Percentiles rank a stretch among this genome's conserved stretches.
Conservation (phyloP, 1,140 invertebrate species). For the Brachionus paranguensis region DNA sequence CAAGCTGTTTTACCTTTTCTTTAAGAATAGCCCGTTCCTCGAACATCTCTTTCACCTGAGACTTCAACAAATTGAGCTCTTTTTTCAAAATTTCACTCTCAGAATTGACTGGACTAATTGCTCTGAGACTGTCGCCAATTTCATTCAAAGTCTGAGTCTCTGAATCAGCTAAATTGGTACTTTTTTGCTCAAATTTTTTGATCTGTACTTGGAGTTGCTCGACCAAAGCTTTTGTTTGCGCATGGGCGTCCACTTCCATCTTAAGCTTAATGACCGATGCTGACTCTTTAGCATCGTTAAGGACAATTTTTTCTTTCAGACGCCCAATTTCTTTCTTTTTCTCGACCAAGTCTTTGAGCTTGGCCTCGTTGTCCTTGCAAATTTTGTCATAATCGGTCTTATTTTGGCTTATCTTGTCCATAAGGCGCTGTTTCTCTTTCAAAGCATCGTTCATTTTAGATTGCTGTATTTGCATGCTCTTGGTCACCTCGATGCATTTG, state of each 20-base stretch:
- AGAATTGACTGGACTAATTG: background rate
- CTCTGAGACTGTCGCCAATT: background rate
- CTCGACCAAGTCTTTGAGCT: background rate
- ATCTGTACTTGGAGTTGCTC: background rate
- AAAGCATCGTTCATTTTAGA: background rate
- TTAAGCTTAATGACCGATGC: background rate
- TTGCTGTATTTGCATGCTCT: background rate
- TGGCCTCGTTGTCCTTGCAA: background rate
- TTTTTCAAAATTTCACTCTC: constrained; percentile 7
- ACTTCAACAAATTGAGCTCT: constrained; percentile 9
- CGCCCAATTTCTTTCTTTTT: constrained; percentile 27
- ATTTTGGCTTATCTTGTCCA: background rate
- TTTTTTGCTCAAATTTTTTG: background rate
- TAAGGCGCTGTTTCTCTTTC: constrained; percentile 23
- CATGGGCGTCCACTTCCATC: background rate
- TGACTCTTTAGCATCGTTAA: constrained; percentile 14
- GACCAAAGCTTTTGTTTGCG: background rate
- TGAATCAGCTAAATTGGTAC: background rate
- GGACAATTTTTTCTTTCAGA: constrained; percentile 1
- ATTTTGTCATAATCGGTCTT: background rate
- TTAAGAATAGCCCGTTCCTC: background rate
- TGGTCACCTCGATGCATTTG: constrained; percentile 28
- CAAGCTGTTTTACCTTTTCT: background rate
- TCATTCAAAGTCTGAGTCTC: background rate
- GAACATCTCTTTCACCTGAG: constrained; percentile 37